These are phyloP conservation scores for Mormyrus lacerda DNA, from an alignment of 2,113 vertebrate genomes.

Conservation along the genomic window DNA sequence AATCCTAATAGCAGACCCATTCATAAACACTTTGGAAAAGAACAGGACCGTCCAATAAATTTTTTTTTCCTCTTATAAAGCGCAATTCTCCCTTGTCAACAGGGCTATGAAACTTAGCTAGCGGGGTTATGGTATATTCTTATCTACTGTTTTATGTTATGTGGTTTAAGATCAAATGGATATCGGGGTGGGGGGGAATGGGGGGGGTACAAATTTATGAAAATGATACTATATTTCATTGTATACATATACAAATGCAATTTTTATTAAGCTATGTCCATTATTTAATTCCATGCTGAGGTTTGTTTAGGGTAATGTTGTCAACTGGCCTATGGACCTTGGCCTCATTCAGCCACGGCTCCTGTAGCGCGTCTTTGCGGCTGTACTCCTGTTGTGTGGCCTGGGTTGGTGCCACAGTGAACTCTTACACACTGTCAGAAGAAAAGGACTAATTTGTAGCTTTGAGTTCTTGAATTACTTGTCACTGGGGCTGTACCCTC, in stretches of 20 bases:
- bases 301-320: slow-evolving; percentile 1
- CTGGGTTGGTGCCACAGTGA: not conserved
- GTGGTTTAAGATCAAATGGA: not conserved
- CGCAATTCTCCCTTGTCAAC: not conserved
- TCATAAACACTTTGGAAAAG: slow-evolving; percentile 1
- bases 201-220: not conserved
- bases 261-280: not conserved
- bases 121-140: not conserved
- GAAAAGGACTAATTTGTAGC: not conserved
- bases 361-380: not conserved
- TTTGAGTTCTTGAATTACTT: not conserved
- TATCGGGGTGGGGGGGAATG: not conserved
- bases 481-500: not conserved
- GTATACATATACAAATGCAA: not conserved
- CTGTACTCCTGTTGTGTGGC: slow-evolving; percentile 15
- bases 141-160: not conserved
- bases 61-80: not conserved
- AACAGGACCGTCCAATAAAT: not conserved
- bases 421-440: not conserved
- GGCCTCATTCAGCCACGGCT: slow-evolving; percentile 12
- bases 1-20: slow-evolving; percentile 1
- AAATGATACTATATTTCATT: not conserved
- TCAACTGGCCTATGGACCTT: slow-evolving; percentile 14
- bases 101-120: not conserved
- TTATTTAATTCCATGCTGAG: not conserved